Base-by-base conservation (phyloP, 2,113 vertebrate genomes). In the Megaceryle torquata region DNA sequence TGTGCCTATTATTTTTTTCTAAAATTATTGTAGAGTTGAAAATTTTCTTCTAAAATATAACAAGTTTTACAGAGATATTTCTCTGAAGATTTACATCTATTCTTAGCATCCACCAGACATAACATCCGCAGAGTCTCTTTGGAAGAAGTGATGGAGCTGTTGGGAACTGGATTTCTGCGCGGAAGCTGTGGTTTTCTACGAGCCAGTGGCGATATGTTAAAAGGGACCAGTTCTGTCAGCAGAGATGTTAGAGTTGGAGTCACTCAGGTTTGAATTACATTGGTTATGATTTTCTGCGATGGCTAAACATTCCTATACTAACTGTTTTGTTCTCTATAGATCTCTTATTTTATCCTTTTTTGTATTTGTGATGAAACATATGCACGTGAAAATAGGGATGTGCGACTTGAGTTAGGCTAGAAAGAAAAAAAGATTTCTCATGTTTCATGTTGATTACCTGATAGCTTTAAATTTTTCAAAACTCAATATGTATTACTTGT, bases 201-300 rank as follows among this genome's bases (percentile, higher is more conserved):
- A 96, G 98, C 98, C 95, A 98, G 99, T 63, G 99, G 99, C 5
- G 99, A 99, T 97, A 99, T 99, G 97, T 96, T 99, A 96, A 99
- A 99, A 97, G 98, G 99, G 63, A 98, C 97, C 26, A 99, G 98
- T 97, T 99, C 98, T 21, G 98, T 99, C 91, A 98, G 98, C 97
- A 98, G 97, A 80, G 98, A 99, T 83, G 96, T 99, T 93, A 98
- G 99, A 95, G 97, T 99, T 80, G 99, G 99, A 94, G 97, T 99
- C 95, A 99, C 99, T 7, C 99, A 99, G 99, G 99, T 99, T 96
- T 81, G 97, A 81, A 78, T 96, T 94, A 77, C 16, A 1, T 91
- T 67, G 72, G 15, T 81, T 84, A 39, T 3, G 20, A 29, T 86
- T 85, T 86, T 79, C 25, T 88, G 69, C 53, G 43, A 37, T 67